These are phyloP conservation scores for Orchestia grillus DNA, from an alignment of 1,140 invertebrate species.

Conservation along the genomic window DNA sequence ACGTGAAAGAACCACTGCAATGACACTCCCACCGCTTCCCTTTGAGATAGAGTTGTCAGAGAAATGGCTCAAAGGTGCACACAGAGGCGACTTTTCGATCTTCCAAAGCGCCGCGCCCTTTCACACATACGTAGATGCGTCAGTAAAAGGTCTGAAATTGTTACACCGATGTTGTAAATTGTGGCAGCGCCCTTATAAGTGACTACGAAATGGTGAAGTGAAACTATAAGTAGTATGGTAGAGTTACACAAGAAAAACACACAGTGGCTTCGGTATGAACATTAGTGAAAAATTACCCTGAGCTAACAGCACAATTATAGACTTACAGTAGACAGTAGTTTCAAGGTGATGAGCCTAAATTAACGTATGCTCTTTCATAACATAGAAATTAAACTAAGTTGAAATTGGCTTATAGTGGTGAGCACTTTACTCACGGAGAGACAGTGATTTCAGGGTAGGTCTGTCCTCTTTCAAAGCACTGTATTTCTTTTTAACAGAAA, in stretches of 20 bases:
- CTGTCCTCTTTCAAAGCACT: background rate
- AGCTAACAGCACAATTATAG: background rate
- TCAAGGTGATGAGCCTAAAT: background rate
- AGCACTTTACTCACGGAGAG: background rate
- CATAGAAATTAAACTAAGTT: background rate
- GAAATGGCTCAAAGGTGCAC: background rate
- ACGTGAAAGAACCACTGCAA: background rate
- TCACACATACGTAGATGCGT: background rate
- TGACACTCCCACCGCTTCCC: background rate
- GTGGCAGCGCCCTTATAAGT: background rate
- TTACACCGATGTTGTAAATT: background rate
- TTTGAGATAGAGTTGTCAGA: background rate
- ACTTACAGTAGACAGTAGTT: background rate
- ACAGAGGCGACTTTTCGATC: background rate
- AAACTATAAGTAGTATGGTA: background rate
- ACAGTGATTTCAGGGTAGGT: background rate
- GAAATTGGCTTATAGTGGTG: background rate
- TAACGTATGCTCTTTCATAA: background rate
- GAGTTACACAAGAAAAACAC: background rate
- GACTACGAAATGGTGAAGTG: background rate
- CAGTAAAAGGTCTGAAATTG: background rate
- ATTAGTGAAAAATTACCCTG: background rate
- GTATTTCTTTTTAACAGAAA: background rate
- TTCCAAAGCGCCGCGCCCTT: background rate
- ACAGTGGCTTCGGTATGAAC: background rate